These are phyloP conservation scores for Trididemnum miniatum DNA, from an alignment of 23 tunicate genomes.

Conservation along the genomic window DNA sequence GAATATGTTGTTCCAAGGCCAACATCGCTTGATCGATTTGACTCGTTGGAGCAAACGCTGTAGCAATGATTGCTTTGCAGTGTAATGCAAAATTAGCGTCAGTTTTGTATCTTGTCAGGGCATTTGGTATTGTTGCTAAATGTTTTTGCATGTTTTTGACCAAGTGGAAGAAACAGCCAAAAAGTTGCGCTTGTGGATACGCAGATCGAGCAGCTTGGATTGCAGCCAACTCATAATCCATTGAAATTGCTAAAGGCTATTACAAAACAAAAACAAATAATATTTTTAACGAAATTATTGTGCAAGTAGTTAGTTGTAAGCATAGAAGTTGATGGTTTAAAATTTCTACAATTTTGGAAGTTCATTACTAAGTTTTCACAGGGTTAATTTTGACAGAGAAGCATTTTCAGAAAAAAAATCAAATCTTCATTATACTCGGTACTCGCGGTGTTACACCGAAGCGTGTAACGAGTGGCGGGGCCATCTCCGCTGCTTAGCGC, in stretches of 20 bases:
- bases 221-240: neutral
- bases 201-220: neutral
- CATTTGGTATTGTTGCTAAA: neutral
- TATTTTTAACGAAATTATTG: too few relatives aligned
- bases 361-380: too few relatives aligned
- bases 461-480: too few relatives aligned
- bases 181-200: neutral
- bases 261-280: too few relatives aligned
- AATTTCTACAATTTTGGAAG: too few relatives aligned
- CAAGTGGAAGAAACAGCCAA: neutral
- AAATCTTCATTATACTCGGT: too few relatives aligned
- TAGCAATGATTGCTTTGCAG: constrained; percentile 21
- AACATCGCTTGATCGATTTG: neutral
- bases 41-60: neutral
- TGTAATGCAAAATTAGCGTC: constrained; percentile 14
- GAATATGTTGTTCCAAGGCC: neutral
- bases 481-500: too few relatives aligned
- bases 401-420: too few relatives aligned
- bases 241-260: neutral
- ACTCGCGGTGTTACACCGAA: too few relatives aligned
- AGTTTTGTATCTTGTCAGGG: neutral
- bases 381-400: too few relatives aligned
- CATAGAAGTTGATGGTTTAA: too few relatives aligned
- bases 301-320: too few relatives aligned
- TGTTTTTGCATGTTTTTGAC: neutral